Base-by-base conservation (phyloP, 2,888 invertebrate species). In the Aphodius granarius region DNA sequence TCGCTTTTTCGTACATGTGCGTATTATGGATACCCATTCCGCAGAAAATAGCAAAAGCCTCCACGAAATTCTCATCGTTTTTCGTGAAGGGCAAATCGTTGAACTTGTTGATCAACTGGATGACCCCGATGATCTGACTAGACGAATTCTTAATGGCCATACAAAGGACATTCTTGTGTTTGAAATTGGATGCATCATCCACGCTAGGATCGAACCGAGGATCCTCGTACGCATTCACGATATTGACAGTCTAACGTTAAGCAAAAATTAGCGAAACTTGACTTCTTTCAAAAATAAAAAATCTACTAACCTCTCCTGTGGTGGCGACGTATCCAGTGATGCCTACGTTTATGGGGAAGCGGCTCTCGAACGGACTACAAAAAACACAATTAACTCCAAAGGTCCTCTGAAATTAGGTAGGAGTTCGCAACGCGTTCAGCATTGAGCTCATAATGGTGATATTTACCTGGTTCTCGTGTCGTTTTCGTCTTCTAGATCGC, bases 1-100 rank as follows among this genome's bases (percentile, higher is more conserved):
- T 94, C 64, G 97, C 97, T 87, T 94, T 96, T 88, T 98, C 97
- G 86, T 97, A 98, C 97, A 97, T 97, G 86, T 97, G 95, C 73
- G 97, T 97, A 86, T 98, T 98, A 88, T 97, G 96, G 78, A 98
- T 97, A 74, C 98, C 98, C 94, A 98, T 96, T 6, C 98, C 98
- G 88, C 97, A 97, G 89, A 98, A 98, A 83, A 98, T 97, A 78
- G 97, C 97, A 88, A 98, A 98, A 2, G 98, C 97, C 88, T 98
- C 97, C 80, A 98, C 96, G 85, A 98, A 95, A 88, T 97, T 97
- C 88, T 97, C 97, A 86, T 98, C 97, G 88, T 97, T 97, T 88
- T 95, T 95, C 81, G 97, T 97, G 88, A 97, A 98, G 21, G 93
- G 91, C 81, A 96, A 90, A 82, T 94, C 94, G 87, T 97, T 95